Conservation (phyloP, 2,797 vertebrate genomes). For the Ibycter americanus region DNA sequence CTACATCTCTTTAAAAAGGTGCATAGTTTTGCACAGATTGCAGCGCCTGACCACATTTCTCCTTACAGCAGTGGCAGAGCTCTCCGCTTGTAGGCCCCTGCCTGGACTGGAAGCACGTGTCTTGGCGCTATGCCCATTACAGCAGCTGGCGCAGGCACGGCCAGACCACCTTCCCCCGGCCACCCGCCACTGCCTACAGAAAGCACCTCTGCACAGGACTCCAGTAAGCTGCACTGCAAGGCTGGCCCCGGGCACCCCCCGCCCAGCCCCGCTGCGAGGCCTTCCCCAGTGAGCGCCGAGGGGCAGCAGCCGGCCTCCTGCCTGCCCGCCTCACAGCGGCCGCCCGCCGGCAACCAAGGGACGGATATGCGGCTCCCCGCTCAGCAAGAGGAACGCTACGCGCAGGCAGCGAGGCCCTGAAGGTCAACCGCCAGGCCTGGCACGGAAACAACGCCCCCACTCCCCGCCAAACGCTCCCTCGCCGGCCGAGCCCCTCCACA, state of each 20-base stretch:
- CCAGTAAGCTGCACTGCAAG: too few species aligned
- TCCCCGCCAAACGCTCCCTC: fast-evolving
- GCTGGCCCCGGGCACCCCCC: neutral
- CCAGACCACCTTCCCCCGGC: neutral
- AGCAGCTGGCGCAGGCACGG: fast-evolving
- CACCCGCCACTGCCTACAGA: neutral
- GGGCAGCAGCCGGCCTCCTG: neutral
- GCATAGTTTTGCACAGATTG: neutral
- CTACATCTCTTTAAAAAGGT: neutral
- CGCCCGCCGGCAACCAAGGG: neutral
- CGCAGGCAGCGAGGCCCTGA: fast-evolving
- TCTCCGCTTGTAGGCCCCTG: neutral
- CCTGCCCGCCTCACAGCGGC: neutral
- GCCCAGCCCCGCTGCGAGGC: neutral
- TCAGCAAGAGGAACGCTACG: too few species aligned
- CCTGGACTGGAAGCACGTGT: neutral
- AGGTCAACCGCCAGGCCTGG: fast-evolving
- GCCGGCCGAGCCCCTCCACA: fast-evolving
- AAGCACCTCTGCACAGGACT: too few species aligned
- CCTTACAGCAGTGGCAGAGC: neutral
- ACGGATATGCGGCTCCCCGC: fast-evolving
- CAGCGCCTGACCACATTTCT: neutral
- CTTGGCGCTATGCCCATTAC: fast-evolving
- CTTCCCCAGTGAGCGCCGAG: fast-evolving
- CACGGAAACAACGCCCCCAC: fast-evolving